Percentiles rank a stretch among this genome's conserved stretches.
phyloP scores from a whole-genome alignment of 23 tunicate genomes.

The Ciona savignyi region DNA sequence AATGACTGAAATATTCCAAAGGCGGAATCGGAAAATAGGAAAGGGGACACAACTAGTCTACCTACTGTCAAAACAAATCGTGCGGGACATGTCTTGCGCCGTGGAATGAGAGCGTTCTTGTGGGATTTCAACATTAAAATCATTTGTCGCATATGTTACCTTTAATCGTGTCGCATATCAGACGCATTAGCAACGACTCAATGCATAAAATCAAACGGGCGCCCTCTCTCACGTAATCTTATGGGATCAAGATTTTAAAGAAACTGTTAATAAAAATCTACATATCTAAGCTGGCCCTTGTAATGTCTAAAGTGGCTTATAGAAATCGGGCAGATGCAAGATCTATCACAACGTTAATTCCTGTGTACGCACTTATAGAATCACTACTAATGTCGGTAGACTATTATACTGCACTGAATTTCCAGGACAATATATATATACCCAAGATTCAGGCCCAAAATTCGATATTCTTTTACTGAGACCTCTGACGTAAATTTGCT shows the following conservation, averaged over 20 bases:
- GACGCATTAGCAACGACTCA: neutral
- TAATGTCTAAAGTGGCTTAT: neutral
- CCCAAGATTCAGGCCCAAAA: no score
- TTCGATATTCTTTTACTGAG: no score
- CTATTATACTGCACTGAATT: no score
- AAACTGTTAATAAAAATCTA: neutral
- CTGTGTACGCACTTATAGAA: no score
- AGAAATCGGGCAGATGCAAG: neutral
- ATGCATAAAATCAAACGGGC: neutral
- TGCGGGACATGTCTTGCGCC: neutral
- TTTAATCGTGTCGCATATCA: neutral
- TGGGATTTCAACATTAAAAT: neutral
- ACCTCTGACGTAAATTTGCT: no score
- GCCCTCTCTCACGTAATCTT: no score
- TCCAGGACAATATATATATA: no score
- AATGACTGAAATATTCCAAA: no score
- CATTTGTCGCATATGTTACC: neutral
- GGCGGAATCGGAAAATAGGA: neutral
- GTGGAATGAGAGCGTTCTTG: neutral
- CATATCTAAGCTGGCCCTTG: neutral
- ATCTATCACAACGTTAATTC: no score
- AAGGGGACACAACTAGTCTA: neutral
- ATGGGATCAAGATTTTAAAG: no score
- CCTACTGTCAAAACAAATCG: neutral
- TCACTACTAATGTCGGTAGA: no score